phyloP scores from a whole-genome alignment of 2,797 vertebrate genomes.

The Gymnothorax reevesii region DNA sequence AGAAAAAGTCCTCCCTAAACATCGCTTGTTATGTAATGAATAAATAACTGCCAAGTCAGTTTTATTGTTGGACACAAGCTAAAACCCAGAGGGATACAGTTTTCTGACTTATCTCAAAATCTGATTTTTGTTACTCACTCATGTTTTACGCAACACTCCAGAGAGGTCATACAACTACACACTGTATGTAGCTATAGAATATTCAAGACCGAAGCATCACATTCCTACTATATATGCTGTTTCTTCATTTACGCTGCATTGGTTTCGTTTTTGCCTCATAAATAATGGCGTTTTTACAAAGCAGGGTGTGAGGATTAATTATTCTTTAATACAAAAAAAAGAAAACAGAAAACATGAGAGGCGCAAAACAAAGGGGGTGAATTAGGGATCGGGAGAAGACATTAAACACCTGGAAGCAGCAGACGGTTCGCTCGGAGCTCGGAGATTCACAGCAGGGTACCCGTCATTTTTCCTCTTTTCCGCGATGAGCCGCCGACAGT shows the following conservation, averaged over 20 bases:
- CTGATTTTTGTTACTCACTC: too few relatives aligned
- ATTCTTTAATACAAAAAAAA: constrained; percentile 7
- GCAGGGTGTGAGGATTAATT: not conserved
- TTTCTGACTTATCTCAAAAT: too few relatives aligned
- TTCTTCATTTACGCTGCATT: not conserved
- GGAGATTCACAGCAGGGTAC: constrained; percentile 48
- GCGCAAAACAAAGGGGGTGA: not conserved
- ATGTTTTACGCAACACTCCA: not conserved
- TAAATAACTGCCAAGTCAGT: too few relatives aligned
- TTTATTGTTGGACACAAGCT: too few relatives aligned
- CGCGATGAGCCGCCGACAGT: constrained; percentile 54
- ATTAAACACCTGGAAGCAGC: constrained; percentile 41
- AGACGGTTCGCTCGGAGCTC: constrained; percentile 38
- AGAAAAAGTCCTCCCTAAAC: too few relatives aligned
- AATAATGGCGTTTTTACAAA: not conserved
- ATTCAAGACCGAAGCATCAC: not conserved
- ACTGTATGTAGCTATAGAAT: not conserved
- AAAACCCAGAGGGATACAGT: too few relatives aligned
- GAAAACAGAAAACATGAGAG: not conserved
- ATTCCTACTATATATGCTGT: not conserved
- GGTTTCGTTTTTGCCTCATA: not conserved
- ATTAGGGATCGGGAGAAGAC: not conserved
- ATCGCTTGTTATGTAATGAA: too few relatives aligned
- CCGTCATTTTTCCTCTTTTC: constrained; percentile 51
- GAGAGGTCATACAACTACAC: not conserved